These are phyloP conservation scores for Drosophila mimica DNA, from an alignment of 2,888 invertebrate genomes.

Conservation along the genomic window DNA sequence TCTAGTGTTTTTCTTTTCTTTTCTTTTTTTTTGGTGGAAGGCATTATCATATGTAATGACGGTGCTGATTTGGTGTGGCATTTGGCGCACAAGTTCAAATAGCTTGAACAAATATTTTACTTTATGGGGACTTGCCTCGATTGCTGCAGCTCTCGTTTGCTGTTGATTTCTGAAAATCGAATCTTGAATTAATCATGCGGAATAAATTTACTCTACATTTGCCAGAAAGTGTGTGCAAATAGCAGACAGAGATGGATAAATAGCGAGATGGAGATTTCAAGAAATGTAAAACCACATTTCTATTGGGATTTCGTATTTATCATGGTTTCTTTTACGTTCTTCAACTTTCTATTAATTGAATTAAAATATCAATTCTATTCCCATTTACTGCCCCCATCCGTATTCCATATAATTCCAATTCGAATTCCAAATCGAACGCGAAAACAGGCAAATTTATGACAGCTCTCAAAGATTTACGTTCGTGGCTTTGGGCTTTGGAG, in stretches of 20 bases:
- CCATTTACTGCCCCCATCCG: slow-evolving; percentile 21
- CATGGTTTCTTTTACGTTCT: not conserved
- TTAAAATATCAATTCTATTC: slow-evolving; percentile 71
- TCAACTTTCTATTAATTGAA: slow-evolving; percentile 67
- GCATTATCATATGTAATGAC: slow-evolving; percentile 83
- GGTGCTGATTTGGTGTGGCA: slow-evolving; percentile 69
- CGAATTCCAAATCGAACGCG: slow-evolving; percentile 55
- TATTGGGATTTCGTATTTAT: slow-evolving; percentile 9
- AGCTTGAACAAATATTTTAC: slow-evolving; percentile 80
- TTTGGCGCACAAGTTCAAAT: slow-evolving; percentile 67
- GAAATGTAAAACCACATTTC: not conserved
- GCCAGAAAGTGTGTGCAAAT: slow-evolving; percentile 25
- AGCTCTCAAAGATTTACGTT: slow-evolving; percentile 72
- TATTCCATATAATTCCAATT: slow-evolving; percentile 60
- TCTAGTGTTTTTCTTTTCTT: slow-evolving; percentile 14
- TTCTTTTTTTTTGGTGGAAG: slow-evolving; percentile 8
- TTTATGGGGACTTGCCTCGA: slow-evolving; percentile 33
- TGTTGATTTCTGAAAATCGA: slow-evolving; percentile 71
- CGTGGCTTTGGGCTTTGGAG: slow-evolving; percentile 38
- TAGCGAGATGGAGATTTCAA: not conserved
- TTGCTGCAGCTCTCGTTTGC: slow-evolving; percentile 11
- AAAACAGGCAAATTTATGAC: slow-evolving; percentile 71
- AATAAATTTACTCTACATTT: slow-evolving; percentile 81
- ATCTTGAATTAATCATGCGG: slow-evolving; percentile 83
- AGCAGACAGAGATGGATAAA: not conserved